A percentile compares a stretch with the other conserved stretches of the same genome.
Evolutionary conservation across 2,113 vertebrate species (phyloP).

Genomic region (Canis aureus): DNA sequence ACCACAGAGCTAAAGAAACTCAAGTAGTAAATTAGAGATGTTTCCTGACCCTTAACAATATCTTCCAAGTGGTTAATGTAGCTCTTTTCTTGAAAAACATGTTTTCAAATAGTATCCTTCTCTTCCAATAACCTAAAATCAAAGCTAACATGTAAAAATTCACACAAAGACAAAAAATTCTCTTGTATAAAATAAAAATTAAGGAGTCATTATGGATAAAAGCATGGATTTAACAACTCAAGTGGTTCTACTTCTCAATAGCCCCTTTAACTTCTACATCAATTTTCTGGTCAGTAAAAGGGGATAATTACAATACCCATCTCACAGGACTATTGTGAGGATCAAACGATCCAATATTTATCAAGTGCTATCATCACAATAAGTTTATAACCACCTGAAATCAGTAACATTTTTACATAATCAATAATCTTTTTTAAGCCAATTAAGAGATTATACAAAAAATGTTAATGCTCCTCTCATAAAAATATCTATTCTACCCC

Average conservation of each 20-base stretch:
- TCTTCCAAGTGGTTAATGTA: slow-evolving; percentile 25
- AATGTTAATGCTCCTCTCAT: slow-evolving; percentile 12
- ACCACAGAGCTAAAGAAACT: slow-evolving; percentile 48
- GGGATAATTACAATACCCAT: not conserved
- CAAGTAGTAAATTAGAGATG: slow-evolving; percentile 2
- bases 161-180: slow-evolving; percentile 30
- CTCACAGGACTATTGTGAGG: not conserved
- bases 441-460: slow-evolving; percentile 48
- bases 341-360: not conserved
- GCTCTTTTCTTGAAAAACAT: slow-evolving; percentile 45
- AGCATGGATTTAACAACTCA: not conserved
- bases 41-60: not conserved
- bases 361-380: not conserved
- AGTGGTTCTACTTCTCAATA: not conserved
- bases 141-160: slow-evolving; percentile 51
- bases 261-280: not conserved
- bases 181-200: slow-evolving; percentile 55
- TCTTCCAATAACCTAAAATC: slow-evolving; percentile 34
- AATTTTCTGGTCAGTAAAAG: not conserved
- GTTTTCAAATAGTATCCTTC: not conserved
- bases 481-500: slow-evolving; percentile 1
- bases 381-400: not conserved
- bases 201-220: not conserved
- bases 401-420: not conserved
- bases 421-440: not conserved